Conservation (phyloP, 2,797 vertebrate species). For the Tragopan temminckii region DNA sequence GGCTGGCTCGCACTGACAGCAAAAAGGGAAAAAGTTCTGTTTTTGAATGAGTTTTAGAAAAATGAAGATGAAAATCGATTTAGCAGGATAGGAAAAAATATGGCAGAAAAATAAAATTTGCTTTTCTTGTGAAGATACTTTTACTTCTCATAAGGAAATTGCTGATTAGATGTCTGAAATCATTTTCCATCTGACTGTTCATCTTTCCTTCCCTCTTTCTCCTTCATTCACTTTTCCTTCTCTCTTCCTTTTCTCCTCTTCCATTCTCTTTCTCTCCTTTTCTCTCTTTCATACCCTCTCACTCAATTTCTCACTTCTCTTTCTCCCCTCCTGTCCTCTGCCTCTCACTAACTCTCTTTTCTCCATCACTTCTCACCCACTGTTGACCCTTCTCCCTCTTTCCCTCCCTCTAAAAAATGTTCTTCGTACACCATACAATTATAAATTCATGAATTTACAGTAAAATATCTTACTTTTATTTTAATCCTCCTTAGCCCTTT, state of each 20-base stretch:
- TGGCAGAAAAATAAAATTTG: neutral
- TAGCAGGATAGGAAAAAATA: neutral
- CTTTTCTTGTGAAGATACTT: neutral
- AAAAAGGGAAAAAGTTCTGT: neutral
- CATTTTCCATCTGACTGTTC: neutral
- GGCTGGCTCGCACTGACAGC: neutral
- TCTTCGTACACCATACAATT: neutral
- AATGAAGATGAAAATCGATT: neutral
- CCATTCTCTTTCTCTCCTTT: accelerated
- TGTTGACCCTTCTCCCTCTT: neutral
- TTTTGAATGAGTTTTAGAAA: neutral
- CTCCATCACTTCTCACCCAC: neutral
- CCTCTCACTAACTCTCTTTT: neutral
- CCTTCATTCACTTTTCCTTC: neutral
- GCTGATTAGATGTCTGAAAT: neutral
- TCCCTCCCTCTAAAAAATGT: neutral
- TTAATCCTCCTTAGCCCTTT: neutral
- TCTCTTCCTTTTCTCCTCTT: neutral
- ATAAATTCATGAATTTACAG: neutral
- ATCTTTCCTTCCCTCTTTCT: neutral
- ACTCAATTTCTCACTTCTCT: neutral
- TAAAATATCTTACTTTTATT: neutral
- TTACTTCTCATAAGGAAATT: neutral
- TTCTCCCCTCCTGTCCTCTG: neutral
- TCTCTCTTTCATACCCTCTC: neutral